Base-by-base conservation (phyloP, 1,140 invertebrate species). In the Bombus affinis region DNA sequence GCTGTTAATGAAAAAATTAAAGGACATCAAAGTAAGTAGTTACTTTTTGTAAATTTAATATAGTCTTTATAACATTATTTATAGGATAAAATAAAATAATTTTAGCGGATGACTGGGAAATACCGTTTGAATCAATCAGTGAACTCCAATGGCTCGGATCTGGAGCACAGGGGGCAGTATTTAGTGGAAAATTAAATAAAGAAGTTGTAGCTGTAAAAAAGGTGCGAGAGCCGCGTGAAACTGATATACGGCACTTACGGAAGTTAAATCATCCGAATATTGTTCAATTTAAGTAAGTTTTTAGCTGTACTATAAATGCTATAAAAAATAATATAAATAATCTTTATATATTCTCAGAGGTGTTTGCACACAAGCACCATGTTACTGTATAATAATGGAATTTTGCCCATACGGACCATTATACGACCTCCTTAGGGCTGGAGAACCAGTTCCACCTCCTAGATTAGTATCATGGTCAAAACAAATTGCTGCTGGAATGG, bases 301-400 rank as follows among this genome's bases (percentile, higher is more conserved):
- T 80, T 32, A 66, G 28, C 8, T 72, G 2, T 62, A 53, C n/a
- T 59, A 74, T 6, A 13, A 32, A 68, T 47, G 42, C 32, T 32
- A 39, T 32, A 15, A 47, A 32, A n/a, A 35, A 66, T 35, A 15
- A 76, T 32, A 66, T 35, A 66, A 66, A 66, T 78, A 15, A n/a
- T 44, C 62, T 57, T 32, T 35, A 66, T 37, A 62, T 80, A 57
- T 84, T 96, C 95, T 65, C 95, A 98, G 97, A 92, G 99, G 98
- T 68, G 98, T 99, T 12, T 99, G 98, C 93, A 99, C 98, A 1
- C 97, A 98, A 93, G 96, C 98, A n/a, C 98, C 98, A 6, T 98
- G 97, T 92, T 99, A 97, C 93, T 99, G 98, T 94, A 98, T 99
- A 89, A 97, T 99, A 35, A 99, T 99, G 99, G 99, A 99, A 94